Evolutionary conservation across 2,113 vertebrate genomes (phyloP).

Genomic region (Sylvietta virens): DNA sequence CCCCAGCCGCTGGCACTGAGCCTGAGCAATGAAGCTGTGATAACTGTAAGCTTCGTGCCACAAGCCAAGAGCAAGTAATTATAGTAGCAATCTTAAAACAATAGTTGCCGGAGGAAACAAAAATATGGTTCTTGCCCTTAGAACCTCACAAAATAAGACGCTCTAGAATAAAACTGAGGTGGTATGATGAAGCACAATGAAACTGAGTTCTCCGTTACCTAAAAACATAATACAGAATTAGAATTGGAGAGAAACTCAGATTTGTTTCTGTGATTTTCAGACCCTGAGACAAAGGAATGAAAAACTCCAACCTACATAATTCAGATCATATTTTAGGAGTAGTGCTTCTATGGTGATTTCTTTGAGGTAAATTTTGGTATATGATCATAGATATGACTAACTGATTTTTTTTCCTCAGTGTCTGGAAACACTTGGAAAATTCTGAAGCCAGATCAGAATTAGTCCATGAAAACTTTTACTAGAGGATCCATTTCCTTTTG

Average conservation of each 20-base stretch:
- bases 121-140: not conserved
- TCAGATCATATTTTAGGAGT: not conserved
- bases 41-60: not conserved
- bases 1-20: not conserved
- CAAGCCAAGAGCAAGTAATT: not conserved
- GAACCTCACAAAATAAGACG: rapidly evolving
- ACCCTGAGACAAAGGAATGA: not conserved
- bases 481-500: not conserved
- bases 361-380: not conserved
- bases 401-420: not conserved
- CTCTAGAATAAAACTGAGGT: not conserved
- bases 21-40: not conserved
- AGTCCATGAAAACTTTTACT: not conserved
- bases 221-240: not conserved
- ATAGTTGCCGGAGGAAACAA: not conserved
- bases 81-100: not conserved
- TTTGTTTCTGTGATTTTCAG: not conserved
- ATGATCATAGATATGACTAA: not conserved
- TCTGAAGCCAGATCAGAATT: not conserved
- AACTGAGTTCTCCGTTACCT: not conserved
- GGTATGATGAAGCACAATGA: not conserved
- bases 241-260: not conserved
- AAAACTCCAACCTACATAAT: not conserved
- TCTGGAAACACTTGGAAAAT: not conserved
- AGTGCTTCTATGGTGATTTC: not conserved